Evolutionary conservation across 2,888 invertebrate genomes (phyloP).

Genomic region (Arge pagana): DNA sequence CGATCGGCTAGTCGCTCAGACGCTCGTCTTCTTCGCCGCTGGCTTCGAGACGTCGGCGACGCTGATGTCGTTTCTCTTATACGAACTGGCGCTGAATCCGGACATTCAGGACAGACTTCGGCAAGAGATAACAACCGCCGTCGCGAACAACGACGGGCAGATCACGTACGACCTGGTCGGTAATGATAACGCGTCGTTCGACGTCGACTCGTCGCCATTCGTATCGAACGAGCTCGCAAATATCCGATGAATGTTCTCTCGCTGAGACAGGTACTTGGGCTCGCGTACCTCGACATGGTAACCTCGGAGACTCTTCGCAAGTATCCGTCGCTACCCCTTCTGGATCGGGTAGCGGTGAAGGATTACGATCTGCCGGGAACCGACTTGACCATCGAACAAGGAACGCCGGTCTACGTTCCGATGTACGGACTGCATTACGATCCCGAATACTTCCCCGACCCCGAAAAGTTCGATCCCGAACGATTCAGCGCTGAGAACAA

Average conservation of each 20-base stretch:
- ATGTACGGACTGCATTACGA: slow-evolving; percentile 56
- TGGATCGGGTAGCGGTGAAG: slow-evolving; percentile 48
- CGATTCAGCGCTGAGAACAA: slow-evolving; percentile 50
- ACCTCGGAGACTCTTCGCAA: slow-evolving; percentile 59
- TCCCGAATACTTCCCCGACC: slow-evolving; percentile 56
- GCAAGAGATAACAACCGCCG: slow-evolving; percentile 13
- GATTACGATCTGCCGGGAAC: slow-evolving; percentile 48
- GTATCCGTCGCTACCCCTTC: slow-evolving; percentile 54
- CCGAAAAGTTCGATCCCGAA: slow-evolving; percentile 57
- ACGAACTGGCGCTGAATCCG: slow-evolving; percentile 41
- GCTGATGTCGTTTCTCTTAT: slow-evolving; percentile 38
- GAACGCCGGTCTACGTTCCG: slow-evolving; percentile 48
- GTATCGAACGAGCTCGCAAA: too few relatives aligned
- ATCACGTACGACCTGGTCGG: slow-evolving; percentile 24
- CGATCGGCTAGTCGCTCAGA: slow-evolving; percentile 45
- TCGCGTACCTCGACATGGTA: too few relatives aligned
- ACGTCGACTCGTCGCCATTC: too few relatives aligned
- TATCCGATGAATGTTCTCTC: too few relatives aligned
- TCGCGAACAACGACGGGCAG: slow-evolving; percentile 7
- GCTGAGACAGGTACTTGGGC: too few relatives aligned
- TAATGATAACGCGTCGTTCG: too few relatives aligned
- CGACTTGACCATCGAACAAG: slow-evolving; percentile 46
- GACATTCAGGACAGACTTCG: slow-evolving; percentile 45
- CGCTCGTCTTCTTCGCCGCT: slow-evolving; percentile 43
- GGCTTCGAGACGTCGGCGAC: slow-evolving; percentile 50